Evolutionary conservation across 2,113 vertebrate genomes (phyloP).

Genomic region (Maccullochella peelii): DNA sequence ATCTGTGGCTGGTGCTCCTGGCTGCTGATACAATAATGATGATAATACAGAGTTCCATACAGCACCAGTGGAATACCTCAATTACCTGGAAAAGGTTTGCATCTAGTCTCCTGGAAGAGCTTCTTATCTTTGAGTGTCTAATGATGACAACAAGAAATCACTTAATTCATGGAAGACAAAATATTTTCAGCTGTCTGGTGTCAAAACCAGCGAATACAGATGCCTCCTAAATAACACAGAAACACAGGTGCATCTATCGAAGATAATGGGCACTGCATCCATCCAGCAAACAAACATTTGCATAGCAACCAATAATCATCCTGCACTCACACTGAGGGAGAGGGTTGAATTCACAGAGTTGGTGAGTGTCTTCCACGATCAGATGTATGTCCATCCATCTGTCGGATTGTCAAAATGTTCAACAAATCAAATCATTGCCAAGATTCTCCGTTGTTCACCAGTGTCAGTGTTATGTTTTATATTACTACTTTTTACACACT

Average conservation of each 20-base stretch:
- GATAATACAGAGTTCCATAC: background rate
- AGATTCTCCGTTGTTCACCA: too few species aligned
- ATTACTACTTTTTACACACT: too few species aligned
- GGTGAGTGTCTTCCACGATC: background rate
- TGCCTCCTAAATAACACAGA: background rate
- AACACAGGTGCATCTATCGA: background rate
- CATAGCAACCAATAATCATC: slow-evolving; percentile 4
- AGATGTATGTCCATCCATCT: background rate
- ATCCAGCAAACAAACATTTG: background rate
- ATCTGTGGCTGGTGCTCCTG: background rate
- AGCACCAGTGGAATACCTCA: background rate
- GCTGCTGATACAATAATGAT: background rate
- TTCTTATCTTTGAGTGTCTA: background rate
- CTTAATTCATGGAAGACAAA: background rate
- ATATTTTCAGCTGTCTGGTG: background rate
- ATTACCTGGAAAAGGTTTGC: background rate
- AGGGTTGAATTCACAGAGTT: background rate
- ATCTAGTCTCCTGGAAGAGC: background rate
- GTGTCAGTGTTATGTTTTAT: too few species aligned
- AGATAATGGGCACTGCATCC: background rate
- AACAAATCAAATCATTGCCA: background rate
- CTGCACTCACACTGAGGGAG: background rate
- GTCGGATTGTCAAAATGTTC: background rate
- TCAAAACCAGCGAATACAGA: background rate
- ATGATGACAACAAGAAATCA: background rate